phyloP scores from a whole-genome alignment of 2,797 vertebrate species.

The Lacerta agilis region DNA sequence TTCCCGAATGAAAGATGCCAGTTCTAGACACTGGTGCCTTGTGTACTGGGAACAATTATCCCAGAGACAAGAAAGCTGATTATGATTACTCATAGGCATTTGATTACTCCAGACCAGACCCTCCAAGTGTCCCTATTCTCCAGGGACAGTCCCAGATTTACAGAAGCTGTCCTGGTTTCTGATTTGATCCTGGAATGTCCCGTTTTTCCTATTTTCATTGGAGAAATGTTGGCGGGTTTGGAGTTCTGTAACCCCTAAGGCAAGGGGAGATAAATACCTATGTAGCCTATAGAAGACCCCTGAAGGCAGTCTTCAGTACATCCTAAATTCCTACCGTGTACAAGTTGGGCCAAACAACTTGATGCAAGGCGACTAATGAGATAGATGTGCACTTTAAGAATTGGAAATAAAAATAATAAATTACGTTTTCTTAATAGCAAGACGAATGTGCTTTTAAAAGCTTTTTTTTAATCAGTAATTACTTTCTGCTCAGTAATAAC shows the following conservation, averaged over 20 bases:
- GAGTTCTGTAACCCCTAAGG: too few species aligned
- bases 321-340: conserved; percentile 28
- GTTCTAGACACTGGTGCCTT: not conserved
- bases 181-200: too few species aligned
- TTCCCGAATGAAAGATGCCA: not conserved
- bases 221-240: too few species aligned
- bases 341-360: conserved; percentile 25
- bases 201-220: too few species aligned
- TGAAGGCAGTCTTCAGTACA: not conserved
- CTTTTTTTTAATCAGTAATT: conserved; percentile 20
- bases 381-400: conserved; percentile 11
- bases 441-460: conserved; percentile 15
- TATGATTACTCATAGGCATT: not conserved
- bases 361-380: not conserved
- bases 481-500: conserved; percentile 25
- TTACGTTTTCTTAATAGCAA: conserved; percentile 39
- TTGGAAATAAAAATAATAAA: conserved; percentile 49
- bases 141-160: too few species aligned
- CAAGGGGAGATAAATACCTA: too few species aligned
- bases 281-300: too few species aligned
- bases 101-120: too few species aligned
- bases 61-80: not conserved
- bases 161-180: too few species aligned
- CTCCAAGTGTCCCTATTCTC: too few species aligned
- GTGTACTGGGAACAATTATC: too few species aligned